Percentiles rank a stretch among this genome's conserved stretches.
phyloP scores from a whole-genome alignment of 2,797 vertebrate species.

The Champsocephalus esox region DNA sequence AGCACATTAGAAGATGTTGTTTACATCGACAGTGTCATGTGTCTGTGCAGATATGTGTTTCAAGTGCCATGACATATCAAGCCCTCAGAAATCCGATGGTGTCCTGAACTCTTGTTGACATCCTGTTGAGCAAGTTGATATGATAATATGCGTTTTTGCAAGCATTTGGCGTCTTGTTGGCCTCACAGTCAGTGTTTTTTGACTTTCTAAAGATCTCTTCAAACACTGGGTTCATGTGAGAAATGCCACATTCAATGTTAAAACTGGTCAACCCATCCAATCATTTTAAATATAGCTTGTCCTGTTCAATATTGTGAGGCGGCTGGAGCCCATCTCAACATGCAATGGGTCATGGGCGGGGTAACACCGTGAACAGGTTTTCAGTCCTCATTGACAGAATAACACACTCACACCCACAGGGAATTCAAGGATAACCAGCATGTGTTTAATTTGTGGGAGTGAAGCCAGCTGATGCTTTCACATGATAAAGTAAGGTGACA shows the following conservation, averaged over 20 bases:
- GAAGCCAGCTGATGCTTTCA: slow-evolving; percentile 2
- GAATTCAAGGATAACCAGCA: not conserved
- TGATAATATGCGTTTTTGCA: not conserved
- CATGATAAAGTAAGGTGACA: slow-evolving; percentile 21
- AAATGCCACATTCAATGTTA: not conserved
- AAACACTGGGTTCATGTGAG: not conserved
- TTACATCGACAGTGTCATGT: slow-evolving; percentile 39
- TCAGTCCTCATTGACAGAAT: slow-evolving; percentile 25
- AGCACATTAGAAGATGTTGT: slow-evolving; percentile 51
- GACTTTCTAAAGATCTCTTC: not conserved
- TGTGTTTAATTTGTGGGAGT: slow-evolving; percentile 24
- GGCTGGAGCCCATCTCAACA: not conserved
- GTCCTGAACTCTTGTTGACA: slow-evolving; percentile 12
- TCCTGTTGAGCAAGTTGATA: not conserved
- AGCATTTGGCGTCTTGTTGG: not conserved
- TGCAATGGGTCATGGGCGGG: not conserved
- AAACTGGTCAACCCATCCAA: not conserved
- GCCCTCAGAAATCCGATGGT: slow-evolving; percentile 27
- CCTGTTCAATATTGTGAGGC: not conserved
- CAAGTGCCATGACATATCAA: slow-evolving; percentile 32
- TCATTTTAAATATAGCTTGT: not conserved
- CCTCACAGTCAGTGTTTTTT: not conserved
- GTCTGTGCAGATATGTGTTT: slow-evolving; percentile 20
- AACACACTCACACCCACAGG: slow-evolving; percentile 26
- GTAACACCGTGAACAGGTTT: not conserved